Evolutionary conservation across 1,140 invertebrate species (phyloP), one percentile per base, ranked within the genome.

Genomic region (Dendrolimus kikuchii): DNA sequence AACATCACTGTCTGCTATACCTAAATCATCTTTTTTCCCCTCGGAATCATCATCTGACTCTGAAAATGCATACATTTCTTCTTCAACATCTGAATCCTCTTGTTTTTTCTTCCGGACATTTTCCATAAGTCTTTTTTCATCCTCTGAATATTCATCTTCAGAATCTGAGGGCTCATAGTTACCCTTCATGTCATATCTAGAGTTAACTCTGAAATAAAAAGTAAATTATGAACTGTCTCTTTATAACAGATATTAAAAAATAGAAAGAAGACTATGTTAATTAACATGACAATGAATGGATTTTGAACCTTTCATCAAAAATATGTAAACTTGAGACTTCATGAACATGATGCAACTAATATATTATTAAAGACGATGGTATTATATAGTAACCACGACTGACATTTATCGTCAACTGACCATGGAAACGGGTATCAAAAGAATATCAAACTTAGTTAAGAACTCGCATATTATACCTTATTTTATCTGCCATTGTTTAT

Each of bases 131-230:
- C 89, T 74, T 60, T 89, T 91, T 66, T 94, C 92, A 44, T 88
- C 83, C 61, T 90, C 88, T 36, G 90, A 88, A 68, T 92, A 92
- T 56, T 94, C 92, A 69, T 93, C 89, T 63, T 93, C 93, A 4
- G 93, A 94, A 68, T 92, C 91, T 7, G 91, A 90, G 5, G 90
- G 84, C 59, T 91, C 89, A 75, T 92, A 92, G 62, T 90, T 84
- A 44, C 70, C 79, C 55, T 90, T 47, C 42, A 78, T 53, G 58
- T 87, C 81, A 69, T 70, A 84, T 45, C 81, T 87, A 4, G 75
- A 74, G 56, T 77, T 62, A 6, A 88, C 56, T 48, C 86, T 88
- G 68, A 57, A 86, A 82, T 51, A 57, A 71, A 43, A 60, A 60
- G 10, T 47, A 44, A 23, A 23, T 23, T 23, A 23, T 23, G 1